Base-by-base conservation (phyloP, 1,140 invertebrate genomes). In the Antheraea pernyi region DNA sequence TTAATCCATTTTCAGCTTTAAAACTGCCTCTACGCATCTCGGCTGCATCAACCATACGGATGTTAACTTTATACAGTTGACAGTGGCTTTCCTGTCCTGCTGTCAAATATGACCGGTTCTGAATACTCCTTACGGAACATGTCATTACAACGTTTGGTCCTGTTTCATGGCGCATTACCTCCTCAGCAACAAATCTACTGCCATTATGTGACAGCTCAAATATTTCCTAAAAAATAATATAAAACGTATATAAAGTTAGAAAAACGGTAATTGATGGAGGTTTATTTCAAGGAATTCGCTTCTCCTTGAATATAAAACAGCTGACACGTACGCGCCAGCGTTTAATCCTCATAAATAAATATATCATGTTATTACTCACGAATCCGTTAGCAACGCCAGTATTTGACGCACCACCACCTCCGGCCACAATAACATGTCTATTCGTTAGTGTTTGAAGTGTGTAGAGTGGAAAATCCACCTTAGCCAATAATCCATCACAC, bases 311-410 rank as follows among this genome's bases (percentile, higher is more conserved):
- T 67, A 36, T 39, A 59, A 67, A 80, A 74, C 65, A 77, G 70
- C 65, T 85, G 83, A 86, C 84, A 82, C 85, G 83, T 82, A 81
- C 65, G 13, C 46, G 46, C 4, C 46, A 13, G 46, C 46, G 1
- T 11, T 53, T 53, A n/a, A 13, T 53, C 11, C 16, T 16, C 13
- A 0, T 6, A 53, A 53, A 53, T 53, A 53, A 53, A 7, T 10
- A 16, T 53, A n/a, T 10, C 70, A 79, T 73, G 77, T 81, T 80
- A 37, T 81, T 71, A 94, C 96, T 95, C 93, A 97, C 98, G 94
- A 99, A 98, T 91, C 97, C 97, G 95, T 99, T 99, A 18, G 96
- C 95, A 70, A 99, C 96, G 22, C 98, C 98, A 59, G 98, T 99
- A 92, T 98, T 99, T 19, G 98, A 96, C 18, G 97, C 96, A 63